phyloP scores from a whole-genome alignment of 2,888 invertebrate genomes.

The Conomelus anceps region DNA sequence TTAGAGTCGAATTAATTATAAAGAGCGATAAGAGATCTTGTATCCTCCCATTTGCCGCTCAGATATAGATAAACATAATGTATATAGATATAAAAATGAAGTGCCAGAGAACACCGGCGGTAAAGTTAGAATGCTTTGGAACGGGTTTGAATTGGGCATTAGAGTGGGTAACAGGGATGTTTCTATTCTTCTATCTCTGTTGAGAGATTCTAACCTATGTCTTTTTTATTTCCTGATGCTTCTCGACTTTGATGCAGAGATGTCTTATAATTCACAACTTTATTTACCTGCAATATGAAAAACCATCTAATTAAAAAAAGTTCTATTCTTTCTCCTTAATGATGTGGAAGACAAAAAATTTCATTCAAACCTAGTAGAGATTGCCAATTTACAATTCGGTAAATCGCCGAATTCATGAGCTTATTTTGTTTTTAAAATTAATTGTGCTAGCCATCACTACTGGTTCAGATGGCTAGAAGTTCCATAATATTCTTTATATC shows the following conservation, averaged over 20 bases:
- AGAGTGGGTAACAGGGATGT: background rate
- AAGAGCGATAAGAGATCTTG: background rate
- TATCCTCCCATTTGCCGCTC: background rate
- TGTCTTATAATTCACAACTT: background rate
- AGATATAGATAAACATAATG: background rate
- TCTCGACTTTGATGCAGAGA: background rate
- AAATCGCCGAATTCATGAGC: too few species aligned
- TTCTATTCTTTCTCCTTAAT: too few species aligned
- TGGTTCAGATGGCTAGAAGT: too few species aligned
- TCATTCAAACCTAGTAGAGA: too few species aligned
- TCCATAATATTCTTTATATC: too few species aligned
- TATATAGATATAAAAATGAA: background rate
- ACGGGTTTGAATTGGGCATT: background rate
- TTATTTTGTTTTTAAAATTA: too few species aligned
- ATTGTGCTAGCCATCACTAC: too few species aligned
- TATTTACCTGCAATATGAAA: background rate
- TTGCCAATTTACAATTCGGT: too few species aligned
- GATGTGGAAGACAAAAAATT: too few species aligned
- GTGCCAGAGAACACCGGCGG: background rate
- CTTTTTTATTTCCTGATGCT: background rate
- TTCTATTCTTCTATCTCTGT: background rate
- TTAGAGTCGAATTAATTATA: background rate
- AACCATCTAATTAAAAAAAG: too few species aligned
- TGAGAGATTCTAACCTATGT: background rate
- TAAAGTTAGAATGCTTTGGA: background rate